These are phyloP conservation scores for Fregata magnificens DNA, from an alignment of 2,113 vertebrate species.

Conservation along the genomic window DNA sequence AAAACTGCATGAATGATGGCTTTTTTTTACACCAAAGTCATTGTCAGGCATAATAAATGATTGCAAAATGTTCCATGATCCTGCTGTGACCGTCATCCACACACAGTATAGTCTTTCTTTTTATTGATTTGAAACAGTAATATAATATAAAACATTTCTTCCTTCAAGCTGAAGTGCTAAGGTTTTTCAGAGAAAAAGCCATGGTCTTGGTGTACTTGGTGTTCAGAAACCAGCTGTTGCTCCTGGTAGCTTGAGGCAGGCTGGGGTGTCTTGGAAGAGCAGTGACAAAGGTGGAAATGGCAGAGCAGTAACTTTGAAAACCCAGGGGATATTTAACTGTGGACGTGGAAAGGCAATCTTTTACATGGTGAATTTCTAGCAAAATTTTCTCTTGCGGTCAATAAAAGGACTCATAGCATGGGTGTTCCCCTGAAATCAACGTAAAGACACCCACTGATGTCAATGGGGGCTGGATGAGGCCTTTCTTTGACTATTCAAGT, in stretches of 20 bases:
- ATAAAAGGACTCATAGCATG: neutral
- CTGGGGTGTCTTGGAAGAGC: neutral
- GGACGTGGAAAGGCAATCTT: neutral
- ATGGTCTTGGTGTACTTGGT: neutral
- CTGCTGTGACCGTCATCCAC: neutral
- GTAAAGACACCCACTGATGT: neutral
- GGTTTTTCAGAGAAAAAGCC: neutral
- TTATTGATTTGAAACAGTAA: slow-evolving; percentile 6
- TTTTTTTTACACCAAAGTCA: neutral
- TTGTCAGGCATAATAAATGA: slow-evolving; percentile 25
- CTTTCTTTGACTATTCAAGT: neutral
- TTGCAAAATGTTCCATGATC: neutral
- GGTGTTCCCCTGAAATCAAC: neutral
- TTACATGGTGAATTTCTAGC: neutral
- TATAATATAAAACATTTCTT: neutral
- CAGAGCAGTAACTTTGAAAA: neutral
- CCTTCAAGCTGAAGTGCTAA: neutral
- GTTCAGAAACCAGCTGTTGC: neutral
- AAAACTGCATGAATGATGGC: neutral
- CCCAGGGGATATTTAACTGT: neutral
- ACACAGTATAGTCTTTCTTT: neutral
- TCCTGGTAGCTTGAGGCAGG: neutral
- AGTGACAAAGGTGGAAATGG: neutral
- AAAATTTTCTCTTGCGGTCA: neutral
- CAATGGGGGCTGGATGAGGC: neutral